Percentiles rank a stretch among this genome's conserved stretches.
phyloP scores from a whole-genome alignment of 2,113 vertebrate species.

The Pandion haliaetus region DNA sequence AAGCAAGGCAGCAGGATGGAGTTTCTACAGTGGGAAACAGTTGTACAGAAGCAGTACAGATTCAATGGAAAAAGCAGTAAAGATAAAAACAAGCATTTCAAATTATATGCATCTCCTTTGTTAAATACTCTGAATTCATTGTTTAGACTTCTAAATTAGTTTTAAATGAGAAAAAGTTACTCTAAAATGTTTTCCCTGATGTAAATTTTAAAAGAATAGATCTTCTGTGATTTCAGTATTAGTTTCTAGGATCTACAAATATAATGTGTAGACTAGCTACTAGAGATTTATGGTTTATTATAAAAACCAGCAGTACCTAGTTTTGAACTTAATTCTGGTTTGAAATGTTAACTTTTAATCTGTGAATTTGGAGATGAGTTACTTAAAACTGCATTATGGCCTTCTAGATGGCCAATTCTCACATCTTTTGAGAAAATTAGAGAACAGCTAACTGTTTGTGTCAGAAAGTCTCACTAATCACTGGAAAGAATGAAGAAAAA shows the following conservation, averaged over 20 bases:
- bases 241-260: not conserved
- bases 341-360: not conserved
- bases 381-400: not conserved
- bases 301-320: not conserved
- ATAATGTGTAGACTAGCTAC: not conserved
- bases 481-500: not conserved
- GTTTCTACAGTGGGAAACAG: conserved; percentile 95
- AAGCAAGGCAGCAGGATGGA: conserved; percentile 96
- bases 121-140: not conserved
- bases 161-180: not conserved
- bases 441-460: not conserved
- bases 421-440: not conserved
- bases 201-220: not conserved
- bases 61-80: conserved; percentile 82
- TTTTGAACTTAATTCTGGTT: not conserved
- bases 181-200: not conserved
- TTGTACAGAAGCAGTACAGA: conserved; percentile 91
- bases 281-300: not conserved
- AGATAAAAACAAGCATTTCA: conserved; percentile 74
- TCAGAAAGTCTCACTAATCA: not conserved
- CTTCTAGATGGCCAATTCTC: not conserved
- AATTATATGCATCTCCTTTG: conserved; percentile 41
- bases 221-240: not conserved
- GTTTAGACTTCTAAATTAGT: not conserved
- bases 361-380: not conserved